phyloP scores from a whole-genome alignment of 2,113 vertebrate genomes.

The Ophthalmolycus amberensis region DNA sequence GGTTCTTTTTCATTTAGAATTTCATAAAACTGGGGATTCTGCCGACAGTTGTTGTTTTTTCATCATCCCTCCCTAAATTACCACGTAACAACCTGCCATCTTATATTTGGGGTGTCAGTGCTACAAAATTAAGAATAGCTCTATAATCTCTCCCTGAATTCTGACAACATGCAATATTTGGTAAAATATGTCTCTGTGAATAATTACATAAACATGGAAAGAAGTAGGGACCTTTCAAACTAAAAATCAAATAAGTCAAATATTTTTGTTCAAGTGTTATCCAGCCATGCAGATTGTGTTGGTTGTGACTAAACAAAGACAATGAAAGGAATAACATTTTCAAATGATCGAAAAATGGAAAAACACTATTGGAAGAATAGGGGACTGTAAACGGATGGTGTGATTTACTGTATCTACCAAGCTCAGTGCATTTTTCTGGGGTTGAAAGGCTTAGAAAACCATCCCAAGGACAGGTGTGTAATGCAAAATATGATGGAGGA shows the following conservation, averaged over 20 bases:
- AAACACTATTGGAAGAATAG: not conserved
- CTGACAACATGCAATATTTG: not conserved
- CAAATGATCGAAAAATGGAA: not conserved
- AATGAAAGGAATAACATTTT: not conserved
- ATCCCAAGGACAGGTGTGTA: conserved; percentile 8
- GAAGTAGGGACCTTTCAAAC: too few species aligned
- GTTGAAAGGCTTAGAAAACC: conserved; percentile 10
- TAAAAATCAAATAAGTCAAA: too few species aligned
- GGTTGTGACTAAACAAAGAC: not conserved
- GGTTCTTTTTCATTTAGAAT: not conserved
- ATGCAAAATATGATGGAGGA: conserved; percentile 35
- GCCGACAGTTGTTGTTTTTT: not conserved
- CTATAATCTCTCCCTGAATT: not conserved
- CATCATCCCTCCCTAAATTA: not conserved
- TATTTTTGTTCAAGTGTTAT: not conserved
- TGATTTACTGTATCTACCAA: not conserved
- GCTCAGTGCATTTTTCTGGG: not conserved
- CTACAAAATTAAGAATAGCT: not conserved
- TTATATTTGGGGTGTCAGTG: not conserved
- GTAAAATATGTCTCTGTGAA: not conserved
- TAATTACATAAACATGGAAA: not conserved
- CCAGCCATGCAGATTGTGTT: not conserved
- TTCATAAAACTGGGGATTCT: not conserved
- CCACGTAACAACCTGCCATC: not conserved
- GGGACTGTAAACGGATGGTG: not conserved